Conservation (phyloP, 1,140 invertebrate species). For the Drosophila tsacasi region DNA sequence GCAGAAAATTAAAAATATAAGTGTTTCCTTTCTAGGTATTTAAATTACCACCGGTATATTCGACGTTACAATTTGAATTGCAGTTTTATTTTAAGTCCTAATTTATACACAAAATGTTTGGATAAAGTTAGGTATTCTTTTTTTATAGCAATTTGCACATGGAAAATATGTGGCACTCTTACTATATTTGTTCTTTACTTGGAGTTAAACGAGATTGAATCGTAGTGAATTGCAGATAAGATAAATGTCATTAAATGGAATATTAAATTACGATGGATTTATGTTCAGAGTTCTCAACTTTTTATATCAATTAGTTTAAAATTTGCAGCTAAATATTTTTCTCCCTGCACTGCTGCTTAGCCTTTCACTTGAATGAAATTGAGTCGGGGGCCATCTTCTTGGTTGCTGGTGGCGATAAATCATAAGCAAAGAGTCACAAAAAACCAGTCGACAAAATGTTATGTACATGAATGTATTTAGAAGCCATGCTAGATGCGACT, state of each 20-base stretch:
- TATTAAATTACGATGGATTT: not conserved
- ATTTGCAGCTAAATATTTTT: too few species aligned
- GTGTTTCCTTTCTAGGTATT: not conserved
- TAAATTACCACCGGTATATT: too few species aligned
- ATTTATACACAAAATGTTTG: too few species aligned
- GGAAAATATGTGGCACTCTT: not conserved
- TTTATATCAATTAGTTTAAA: not conserved
- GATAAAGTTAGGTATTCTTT: too few species aligned
- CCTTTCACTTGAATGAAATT: slow-evolving; percentile 5
- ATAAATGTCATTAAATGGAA: not conserved
- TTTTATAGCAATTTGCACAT: too few species aligned
- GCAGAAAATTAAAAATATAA: not conserved
- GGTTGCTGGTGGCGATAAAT: slow-evolving; percentile 44
- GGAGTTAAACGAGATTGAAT: not conserved
- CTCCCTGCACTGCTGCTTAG: slow-evolving; percentile 1
- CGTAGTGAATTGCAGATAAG: not conserved
- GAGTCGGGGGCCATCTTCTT: slow-evolving; percentile 26
- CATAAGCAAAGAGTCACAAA: slow-evolving; percentile 53
- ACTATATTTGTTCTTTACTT: not conserved
- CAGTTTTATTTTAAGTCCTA: too few species aligned
- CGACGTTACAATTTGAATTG: too few species aligned
- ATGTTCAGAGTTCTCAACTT: not conserved
- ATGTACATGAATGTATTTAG: slow-evolving; percentile 52
- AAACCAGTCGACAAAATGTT: slow-evolving; percentile 53
- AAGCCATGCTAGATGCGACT: slow-evolving; percentile 58